These are phyloP conservation scores for Dione juno DNA, from an alignment of 2,888 invertebrate species.

Conservation along the genomic window DNA sequence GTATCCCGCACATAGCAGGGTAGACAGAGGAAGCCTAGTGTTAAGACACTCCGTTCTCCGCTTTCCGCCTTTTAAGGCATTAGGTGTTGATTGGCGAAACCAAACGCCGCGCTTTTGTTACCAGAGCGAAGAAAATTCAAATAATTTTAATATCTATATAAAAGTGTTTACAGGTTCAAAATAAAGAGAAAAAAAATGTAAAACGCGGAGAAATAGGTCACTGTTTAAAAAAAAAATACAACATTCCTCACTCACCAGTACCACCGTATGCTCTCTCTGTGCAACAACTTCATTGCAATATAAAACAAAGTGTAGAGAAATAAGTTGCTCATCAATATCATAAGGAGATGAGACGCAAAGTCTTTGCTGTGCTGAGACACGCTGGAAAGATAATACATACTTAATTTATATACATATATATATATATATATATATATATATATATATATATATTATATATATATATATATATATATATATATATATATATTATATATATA, in stretches of 20 bases:
- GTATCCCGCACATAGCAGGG: not conserved
- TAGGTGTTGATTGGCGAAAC: no score
- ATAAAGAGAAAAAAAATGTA: not conserved
- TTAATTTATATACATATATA: not conserved
- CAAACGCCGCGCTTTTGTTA: no score
- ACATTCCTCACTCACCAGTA: conserved; percentile 70
- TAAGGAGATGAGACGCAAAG: conserved; percentile 91
- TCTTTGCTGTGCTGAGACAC: conserved; percentile 86
- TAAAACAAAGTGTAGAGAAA: conserved; percentile 93
- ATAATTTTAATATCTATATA: no score
- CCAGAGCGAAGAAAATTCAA: no score
- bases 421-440: no score
- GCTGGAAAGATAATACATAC: conserved; percentile 60
- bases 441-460: no score
- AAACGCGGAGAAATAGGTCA: not conserved
- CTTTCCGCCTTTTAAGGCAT: no score
- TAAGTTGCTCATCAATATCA: conserved; percentile 92
- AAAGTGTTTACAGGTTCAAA: no score
- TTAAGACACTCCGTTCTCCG: not conserved
- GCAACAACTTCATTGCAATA: conserved; percentile 91
- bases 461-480: not conserved
- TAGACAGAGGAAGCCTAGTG: not conserved
- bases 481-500: no score
- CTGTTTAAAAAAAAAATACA: not conserved
- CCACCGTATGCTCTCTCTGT: conserved; percentile 86